A percentile compares a stretch with the other conserved stretches of the same genome.
Evolutionary conservation across 2,888 invertebrate species (phyloP).

Genomic region (Cephus sareptanus): DNA sequence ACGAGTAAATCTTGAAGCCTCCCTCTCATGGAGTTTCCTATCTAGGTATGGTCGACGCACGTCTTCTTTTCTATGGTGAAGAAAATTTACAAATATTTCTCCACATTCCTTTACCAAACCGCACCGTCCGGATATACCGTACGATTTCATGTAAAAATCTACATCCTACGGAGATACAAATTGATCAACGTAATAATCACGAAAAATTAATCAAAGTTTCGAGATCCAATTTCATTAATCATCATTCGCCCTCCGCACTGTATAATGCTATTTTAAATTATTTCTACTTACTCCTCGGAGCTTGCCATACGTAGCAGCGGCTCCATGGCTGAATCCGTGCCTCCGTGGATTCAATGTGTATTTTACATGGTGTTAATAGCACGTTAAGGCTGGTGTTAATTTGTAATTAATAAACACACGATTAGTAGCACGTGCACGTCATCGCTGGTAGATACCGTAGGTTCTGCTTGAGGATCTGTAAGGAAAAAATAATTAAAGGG

Average conservation of each 20-base stretch:
- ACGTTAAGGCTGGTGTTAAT: neutral
- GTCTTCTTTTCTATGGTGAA: neutral
- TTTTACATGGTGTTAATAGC: neutral
- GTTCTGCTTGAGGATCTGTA: neutral
- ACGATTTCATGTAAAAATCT: neutral
- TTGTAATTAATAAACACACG: neutral
- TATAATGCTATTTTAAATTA: slow-evolving; percentile 4
- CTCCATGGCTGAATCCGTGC: neutral
- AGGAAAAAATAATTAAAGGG: neutral
- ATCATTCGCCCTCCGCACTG: neutral
- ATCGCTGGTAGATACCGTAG: neutral
- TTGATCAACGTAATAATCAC: neutral
- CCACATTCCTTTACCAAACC: no score
- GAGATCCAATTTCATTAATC: neutral
- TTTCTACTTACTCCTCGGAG: neutral
- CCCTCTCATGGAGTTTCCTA: neutral
- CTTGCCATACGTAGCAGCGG: neutral
- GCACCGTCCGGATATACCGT: no score
- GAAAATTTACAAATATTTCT: no score
- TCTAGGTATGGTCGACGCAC: neutral
- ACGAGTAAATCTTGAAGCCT: neutral
- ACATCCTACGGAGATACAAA: neutral
- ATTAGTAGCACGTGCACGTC: neutral
- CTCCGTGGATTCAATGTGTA: neutral
- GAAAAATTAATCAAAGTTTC: neutral